Evolutionary conservation across 2,888 invertebrate genomes (phyloP), one percentile per base, ranked within the genome.

Genomic region (Altica lythri): DNA sequence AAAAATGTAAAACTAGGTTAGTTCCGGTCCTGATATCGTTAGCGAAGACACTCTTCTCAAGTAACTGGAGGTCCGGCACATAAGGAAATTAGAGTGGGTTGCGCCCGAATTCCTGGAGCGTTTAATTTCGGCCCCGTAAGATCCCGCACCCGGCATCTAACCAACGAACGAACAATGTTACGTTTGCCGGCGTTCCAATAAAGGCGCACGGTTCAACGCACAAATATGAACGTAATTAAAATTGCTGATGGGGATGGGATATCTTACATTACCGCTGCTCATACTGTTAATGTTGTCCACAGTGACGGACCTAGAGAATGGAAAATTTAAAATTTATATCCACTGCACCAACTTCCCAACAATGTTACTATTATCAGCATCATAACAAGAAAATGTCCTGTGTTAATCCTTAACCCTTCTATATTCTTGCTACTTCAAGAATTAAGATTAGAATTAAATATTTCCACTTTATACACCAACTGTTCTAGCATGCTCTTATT

Each of bases 61-160:
- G 57, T 60, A 61, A 62, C 61, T 63, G 43, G 56, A 67, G 64
- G 69, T 69, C 70, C 69, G 63, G 67, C 70, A 68, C 67, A 69
- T 69, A 70, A 71, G 70, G 67, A 69, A 70, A 71, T 71, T 69
- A 68, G 65, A 63, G 57, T 53, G 56, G 63, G 66, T 71, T 68
- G 68, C 65, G 68, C 72, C 64, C 66, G 66, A 73, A 75, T 76
- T 75, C 75, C 75, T 73, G 63, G 67, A 70, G 70, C 75, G 72
- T 72, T 75, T 75, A 75, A 76, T 76, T 75, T 75, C 55, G 55
- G 57, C 46, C 59, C 57, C 54, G 55, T 54, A 60, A 60, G 60
- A 57, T 55, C 51, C 30, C 49, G 49, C 48, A 40, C 40, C 40
- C 48, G 27, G 48, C 48, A 32, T 32, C 37, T 29, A 27, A 38